Conservation (phyloP, 2,888 invertebrate species). For the Hemistola chrysoprasaria region DNA sequence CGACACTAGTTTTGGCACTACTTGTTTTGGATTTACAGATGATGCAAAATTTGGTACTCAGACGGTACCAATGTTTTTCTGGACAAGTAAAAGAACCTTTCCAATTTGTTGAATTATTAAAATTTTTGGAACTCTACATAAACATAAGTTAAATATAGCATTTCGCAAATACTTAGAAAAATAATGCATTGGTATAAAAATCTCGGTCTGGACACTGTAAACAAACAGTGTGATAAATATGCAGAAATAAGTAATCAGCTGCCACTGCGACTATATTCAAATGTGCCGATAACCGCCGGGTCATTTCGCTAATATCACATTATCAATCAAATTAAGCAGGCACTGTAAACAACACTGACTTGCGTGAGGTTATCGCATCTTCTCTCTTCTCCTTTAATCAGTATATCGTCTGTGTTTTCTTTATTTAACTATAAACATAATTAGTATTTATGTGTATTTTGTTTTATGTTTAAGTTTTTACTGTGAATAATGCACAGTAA, state of each 20-base stretch:
- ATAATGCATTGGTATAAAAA: too few species aligned
- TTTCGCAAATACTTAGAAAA: too few species aligned
- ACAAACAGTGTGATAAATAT: constrained; percentile 24
- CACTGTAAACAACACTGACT: constrained; percentile 57
- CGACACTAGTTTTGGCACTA: not conserved
- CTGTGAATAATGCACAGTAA: too few species aligned
- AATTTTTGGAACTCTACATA: too few species aligned
- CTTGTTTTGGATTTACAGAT: constrained; percentile 4
- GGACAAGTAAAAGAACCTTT: too few species aligned
- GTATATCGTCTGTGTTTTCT: not conserved
- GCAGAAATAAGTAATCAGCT: constrained; percentile 36
- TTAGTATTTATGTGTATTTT: too few species aligned
- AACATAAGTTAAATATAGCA: too few species aligned
- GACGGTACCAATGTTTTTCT: too few species aligned
- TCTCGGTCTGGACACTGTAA: constrained; percentile 19
- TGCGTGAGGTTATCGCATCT: constrained; percentile 48
- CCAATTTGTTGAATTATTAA: too few species aligned
- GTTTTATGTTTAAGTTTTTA: too few species aligned
- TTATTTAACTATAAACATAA: not conserved
- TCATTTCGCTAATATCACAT: constrained; percentile 48
- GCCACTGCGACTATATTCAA: constrained; percentile 36
- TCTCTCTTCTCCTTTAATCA: constrained; percentile 3
- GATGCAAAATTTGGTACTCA: too few species aligned
- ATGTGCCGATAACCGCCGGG: constrained; percentile 55
- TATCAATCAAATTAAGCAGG: constrained; percentile 68